Evolutionary conservation across 2,797 vertebrate genomes (phyloP).

Genomic region (Meriones psammophilus): DNA sequence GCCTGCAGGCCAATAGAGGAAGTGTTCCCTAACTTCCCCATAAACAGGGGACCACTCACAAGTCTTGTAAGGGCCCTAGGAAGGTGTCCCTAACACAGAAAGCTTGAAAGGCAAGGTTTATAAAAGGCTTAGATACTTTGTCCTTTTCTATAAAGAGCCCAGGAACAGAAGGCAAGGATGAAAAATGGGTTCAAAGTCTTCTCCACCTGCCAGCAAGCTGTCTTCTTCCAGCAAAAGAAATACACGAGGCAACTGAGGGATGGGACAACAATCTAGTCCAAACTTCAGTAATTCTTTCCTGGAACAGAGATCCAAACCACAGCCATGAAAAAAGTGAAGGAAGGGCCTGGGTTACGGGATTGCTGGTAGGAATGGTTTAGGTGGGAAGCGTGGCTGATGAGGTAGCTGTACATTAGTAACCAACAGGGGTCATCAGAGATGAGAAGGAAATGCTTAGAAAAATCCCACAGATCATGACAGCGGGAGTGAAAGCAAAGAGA

Average conservation of each 20-base stretch:
- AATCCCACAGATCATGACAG: background rate
- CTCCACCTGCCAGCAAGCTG: background rate
- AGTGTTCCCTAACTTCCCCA: background rate
- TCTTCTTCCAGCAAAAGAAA: background rate
- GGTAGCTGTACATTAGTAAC: background rate
- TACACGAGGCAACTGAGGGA: background rate
- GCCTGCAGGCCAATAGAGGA: background rate
- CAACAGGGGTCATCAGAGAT: background rate
- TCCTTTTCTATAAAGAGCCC: background rate
- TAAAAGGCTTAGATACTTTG: background rate
- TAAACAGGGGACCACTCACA: background rate
- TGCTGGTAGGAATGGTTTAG: background rate
- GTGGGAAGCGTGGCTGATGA: background rate
- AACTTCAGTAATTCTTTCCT: constrained; percentile 2
- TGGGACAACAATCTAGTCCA: background rate
- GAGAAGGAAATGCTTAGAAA: background rate
- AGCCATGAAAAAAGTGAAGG: background rate
- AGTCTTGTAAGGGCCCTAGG: background rate
- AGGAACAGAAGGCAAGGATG: background rate
- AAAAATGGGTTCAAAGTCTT: too few species aligned
- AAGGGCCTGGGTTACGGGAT: background rate
- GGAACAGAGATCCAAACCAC: background rate
- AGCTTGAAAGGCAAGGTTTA: background rate
- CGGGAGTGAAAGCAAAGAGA: background rate
- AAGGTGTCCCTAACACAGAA: background rate